Evolutionary conservation across 2,888 invertebrate species (phyloP), one percentile per base, ranked within the genome.

Genomic region (Synergus laeviventris): DNA sequence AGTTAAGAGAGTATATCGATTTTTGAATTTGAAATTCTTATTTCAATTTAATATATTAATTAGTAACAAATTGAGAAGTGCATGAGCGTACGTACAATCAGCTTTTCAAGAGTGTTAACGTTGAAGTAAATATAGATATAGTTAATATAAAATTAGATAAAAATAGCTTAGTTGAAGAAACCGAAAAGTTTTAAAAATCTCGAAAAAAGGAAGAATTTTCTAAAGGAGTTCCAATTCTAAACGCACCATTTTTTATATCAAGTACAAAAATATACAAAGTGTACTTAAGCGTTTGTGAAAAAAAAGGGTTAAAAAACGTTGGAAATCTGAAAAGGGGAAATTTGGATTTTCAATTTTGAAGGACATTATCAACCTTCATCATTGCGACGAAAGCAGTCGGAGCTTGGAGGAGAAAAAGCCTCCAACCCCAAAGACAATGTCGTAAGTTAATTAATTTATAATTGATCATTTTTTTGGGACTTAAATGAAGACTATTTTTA

Each of bases 351-450:
- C 21, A 16, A 54, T 64, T 64, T n/a, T 45, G 45, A 54, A n/a
- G 14, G 18, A 11, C 16, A 14, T 56, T 74, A 21, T n/a, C 14
- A 36, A 36, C 16, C 12, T 79, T 84, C 88, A 89, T 84, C 85
- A 89, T 89, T 87, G 89, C 88, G 83, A 89, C 89, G 84, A 89
- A 89, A 87, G 84, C 87, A 66, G 70, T 70, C 4, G 87, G 42
- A 66, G 66, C 45, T 49, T 86, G 86, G 86, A 89, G 89, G 89
- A 89, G 89, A 87, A 89, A 86, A 81, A 89, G 89, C 89, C 89
- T 89, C 88, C 88, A 86, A 87, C 88, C 89, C 84, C 89, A 86
- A 70, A 89, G 86, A 81, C 88, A 88, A 84, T 87, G 87, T 79
- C 89, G 89, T 89, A 81, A 89, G 89, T 38, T 59, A 76, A 61